Evolutionary conservation across 2,888 invertebrate genomes (phyloP).

Genomic region (Dione vanillae): DNA sequence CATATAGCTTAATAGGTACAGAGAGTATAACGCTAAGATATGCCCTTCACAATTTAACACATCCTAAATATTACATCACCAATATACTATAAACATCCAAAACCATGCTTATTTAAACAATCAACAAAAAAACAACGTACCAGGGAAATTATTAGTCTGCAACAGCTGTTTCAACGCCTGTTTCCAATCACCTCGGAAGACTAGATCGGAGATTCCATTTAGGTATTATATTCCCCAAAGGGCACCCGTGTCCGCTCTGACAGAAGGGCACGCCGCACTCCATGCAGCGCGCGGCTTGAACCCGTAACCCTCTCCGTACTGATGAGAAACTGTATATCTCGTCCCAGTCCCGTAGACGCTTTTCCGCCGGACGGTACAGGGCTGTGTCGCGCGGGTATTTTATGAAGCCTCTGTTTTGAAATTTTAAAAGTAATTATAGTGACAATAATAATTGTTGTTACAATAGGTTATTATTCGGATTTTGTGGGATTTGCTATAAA

Average conservation of each 20-base stretch:
- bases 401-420: slow-evolving; percentile 92
- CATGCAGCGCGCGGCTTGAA: slow-evolving; percentile 98
- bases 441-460: too few relatives aligned
- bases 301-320: slow-evolving; percentile 94
- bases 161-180: slow-evolving; percentile 96
- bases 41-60: too few relatives aligned
- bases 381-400: slow-evolving; percentile 96
- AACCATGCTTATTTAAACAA: not conserved
- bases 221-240: slow-evolving; percentile 98
- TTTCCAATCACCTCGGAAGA: slow-evolving; percentile 97
- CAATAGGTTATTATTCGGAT: too few relatives aligned
- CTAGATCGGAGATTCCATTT: slow-evolving; percentile 99
- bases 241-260: slow-evolving; percentile 92
- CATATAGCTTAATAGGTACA: too few relatives aligned
- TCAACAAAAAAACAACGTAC: slow-evolving; percentile 89
- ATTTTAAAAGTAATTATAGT: too few relatives aligned
- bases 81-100: not conserved
- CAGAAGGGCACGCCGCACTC: slow-evolving; percentile 99
- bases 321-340: slow-evolving; percentile 96
- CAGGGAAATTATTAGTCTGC: slow-evolving; percentile 99
- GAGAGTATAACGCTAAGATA: too few relatives aligned
- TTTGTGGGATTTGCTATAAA: too few relatives aligned
- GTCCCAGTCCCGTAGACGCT: slow-evolving; percentile 96
- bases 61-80: not conserved
- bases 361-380: slow-evolving; percentile 93